Percentiles rank a stretch among this genome's conserved stretches.
phyloP scores from a whole-genome alignment of 2,113 vertebrate genomes.

The Lophochroa leadbeateri region DNA sequence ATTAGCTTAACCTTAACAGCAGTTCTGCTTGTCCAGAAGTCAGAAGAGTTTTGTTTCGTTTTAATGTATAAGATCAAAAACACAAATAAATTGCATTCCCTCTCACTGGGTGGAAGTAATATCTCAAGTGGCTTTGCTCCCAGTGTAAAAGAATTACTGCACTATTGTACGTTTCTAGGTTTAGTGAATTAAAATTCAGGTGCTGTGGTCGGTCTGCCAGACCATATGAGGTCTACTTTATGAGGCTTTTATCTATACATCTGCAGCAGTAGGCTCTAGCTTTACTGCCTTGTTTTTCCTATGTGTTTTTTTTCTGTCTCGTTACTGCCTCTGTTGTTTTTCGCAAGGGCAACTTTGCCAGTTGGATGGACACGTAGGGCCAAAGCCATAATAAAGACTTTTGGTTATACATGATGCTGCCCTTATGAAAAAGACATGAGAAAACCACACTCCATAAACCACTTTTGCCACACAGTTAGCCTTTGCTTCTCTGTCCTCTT shows the following conservation, averaged over 20 bases:
- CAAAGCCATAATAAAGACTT: neutral
- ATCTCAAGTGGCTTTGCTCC: neutral
- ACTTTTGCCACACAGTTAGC: neutral
- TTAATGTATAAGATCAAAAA: slow-evolving; percentile 29
- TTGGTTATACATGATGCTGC: neutral
- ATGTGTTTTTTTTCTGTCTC: neutral
- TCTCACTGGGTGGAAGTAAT: neutral
- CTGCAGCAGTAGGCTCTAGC: neutral
- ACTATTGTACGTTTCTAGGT: neutral
- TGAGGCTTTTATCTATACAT: neutral
- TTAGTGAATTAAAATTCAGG: neutral
- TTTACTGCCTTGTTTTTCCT: neutral
- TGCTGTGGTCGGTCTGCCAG: neutral
- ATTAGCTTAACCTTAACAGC: slow-evolving; percentile 46
- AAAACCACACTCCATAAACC: neutral
- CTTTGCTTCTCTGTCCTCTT: neutral
- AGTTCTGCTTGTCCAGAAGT: neutral
- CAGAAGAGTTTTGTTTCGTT: slow-evolving; percentile 3
- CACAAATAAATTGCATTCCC: neutral
- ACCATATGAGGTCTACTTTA: neutral
- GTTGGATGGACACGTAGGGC: neutral
- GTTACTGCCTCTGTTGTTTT: neutral
- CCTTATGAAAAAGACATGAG: neutral
- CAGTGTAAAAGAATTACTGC: neutral
- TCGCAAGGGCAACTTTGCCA: neutral